Percentiles rank a stretch among this genome's conserved stretches.
phyloP scores from a whole-genome alignment of 1,140 invertebrate genomes.

The Notospermus geniculatus region DNA sequence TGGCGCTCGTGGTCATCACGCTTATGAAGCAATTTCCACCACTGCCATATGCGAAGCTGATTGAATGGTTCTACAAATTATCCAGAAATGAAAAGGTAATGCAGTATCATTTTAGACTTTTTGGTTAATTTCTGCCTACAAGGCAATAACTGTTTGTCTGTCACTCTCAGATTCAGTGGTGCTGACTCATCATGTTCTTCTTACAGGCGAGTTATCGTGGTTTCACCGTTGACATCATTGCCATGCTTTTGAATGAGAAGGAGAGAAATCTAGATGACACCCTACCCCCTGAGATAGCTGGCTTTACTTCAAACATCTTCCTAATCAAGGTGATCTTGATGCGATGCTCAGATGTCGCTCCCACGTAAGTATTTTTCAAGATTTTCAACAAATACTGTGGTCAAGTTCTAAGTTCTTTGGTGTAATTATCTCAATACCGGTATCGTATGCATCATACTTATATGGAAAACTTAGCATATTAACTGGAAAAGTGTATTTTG shows the following conservation, averaged over 20 bases:
- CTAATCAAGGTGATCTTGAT: conserved; percentile 59
- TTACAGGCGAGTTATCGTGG: conserved; percentile 54
- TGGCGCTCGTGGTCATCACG: conserved; percentile 57
- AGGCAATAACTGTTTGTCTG: too few species aligned
- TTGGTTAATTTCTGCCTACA: too few species aligned
- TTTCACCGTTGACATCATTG: conserved; percentile 63
- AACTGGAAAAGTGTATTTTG: too few species aligned
- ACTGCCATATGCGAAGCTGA: conserved; percentile 46
- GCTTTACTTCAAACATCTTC: conserved; percentile 49
- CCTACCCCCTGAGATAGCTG: conserved; percentile 20
- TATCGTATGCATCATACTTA: too few species aligned
- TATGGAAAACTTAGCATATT: too few species aligned
- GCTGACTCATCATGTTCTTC: not conserved
- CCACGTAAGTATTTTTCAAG: conserved; percentile 51
- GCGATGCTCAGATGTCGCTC: conserved; percentile 61
- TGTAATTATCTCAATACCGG: too few species aligned
- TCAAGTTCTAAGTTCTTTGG: too few species aligned
- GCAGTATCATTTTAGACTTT: too few species aligned
- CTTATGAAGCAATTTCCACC: conserved; percentile 56
- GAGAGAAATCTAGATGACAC: conserved; percentile 30
- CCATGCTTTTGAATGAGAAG: conserved; percentile 54
- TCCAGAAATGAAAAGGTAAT: conserved; percentile 57
- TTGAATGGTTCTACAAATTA: conserved; percentile 60
- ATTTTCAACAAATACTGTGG: too few species aligned
- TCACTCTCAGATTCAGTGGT: too few species aligned